A percentile compares a stretch with the other conserved stretches of the same genome.
Evolutionary conservation across 2,113 vertebrate genomes (phyloP).

Genomic region (Argyrosomus japonicus): DNA sequence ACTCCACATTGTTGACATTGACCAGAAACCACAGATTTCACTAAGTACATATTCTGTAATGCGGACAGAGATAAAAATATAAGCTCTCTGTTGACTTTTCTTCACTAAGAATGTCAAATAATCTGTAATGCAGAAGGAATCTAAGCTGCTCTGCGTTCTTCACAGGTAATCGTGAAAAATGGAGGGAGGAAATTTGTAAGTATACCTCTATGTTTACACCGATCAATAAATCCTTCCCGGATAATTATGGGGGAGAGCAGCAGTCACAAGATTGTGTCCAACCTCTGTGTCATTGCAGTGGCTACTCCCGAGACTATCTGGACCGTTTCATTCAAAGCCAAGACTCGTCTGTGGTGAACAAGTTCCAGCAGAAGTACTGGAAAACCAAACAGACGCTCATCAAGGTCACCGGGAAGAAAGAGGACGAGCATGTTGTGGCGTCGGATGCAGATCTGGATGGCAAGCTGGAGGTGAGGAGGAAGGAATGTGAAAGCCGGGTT

Average conservation of each 20-base stretch:
- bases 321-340: slow-evolving; percentile 91
- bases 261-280: neutral
- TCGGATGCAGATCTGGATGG: slow-evolving; percentile 96
- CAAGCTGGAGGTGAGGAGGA: slow-evolving; percentile 91
- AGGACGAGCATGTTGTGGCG: slow-evolving; percentile 96
- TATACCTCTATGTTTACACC: slow-evolving; percentile 14
- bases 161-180: slow-evolving; percentile 69
- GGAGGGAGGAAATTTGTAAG: slow-evolving; percentile 81
- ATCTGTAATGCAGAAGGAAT: neutral
- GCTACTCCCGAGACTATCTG: slow-evolving; percentile 89
- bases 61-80: neutral
- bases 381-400: slow-evolving; percentile 98
- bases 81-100: neutral
- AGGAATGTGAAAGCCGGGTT: neutral
- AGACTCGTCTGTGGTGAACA: slow-evolving; percentile 96
- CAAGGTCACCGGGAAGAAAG: slow-evolving; percentile 96
- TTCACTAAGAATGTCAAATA: neutral
- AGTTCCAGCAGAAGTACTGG: slow-evolving; percentile 98
- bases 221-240: neutral
- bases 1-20: neutral
- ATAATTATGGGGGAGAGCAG: neutral
- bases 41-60: neutral
- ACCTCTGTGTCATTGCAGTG: slow-evolving; percentile 75
- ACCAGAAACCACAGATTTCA: neutral
- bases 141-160: slow-evolving; percentile 19